These are phyloP conservation scores for Diachasmimorpha longicaudata DNA, from an alignment of 1,140 invertebrate genomes.

Conservation along the genomic window DNA sequence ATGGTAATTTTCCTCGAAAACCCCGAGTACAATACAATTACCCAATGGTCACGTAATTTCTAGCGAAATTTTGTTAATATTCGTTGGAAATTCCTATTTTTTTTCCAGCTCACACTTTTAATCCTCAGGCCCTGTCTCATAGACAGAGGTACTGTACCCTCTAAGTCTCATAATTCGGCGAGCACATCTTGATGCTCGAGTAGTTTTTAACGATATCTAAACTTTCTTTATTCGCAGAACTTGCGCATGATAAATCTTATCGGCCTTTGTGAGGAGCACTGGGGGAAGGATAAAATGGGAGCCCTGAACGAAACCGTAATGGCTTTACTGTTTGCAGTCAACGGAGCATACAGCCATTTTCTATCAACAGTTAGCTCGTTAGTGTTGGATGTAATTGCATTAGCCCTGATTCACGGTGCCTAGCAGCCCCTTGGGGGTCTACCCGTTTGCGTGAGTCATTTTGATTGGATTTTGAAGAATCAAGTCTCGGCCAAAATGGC, in stretches of 20 bases:
- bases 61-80: too few relatives aligned
- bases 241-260: not conserved
- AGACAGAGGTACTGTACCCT: too few relatives aligned
- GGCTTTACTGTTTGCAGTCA: slow-evolving; percentile 58
- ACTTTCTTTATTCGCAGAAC: not conserved
- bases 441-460: slow-evolving; percentile 50
- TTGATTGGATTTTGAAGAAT: slow-evolving; percentile 58
- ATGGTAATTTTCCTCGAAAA: too few relatives aligned
- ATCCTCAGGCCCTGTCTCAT: too few relatives aligned
- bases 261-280: not conserved
- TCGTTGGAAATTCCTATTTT: too few relatives aligned
- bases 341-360: slow-evolving; percentile 62
- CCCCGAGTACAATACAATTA: too few relatives aligned
- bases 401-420: slow-evolving; percentile 45
- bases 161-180: too few relatives aligned
- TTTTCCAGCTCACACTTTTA: too few relatives aligned
- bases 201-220: not conserved
- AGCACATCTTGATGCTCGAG: too few relatives aligned
- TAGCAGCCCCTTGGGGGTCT: slow-evolving; percentile 4
- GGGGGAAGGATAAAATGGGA: slow-evolving; percentile 1
- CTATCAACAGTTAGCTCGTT: slow-evolving; percentile 62
- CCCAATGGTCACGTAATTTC: too few relatives aligned
- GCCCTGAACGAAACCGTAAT: slow-evolving; percentile 45
- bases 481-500: slow-evolving; percentile 54
- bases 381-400: slow-evolving; percentile 61